A percentile compares a stretch with the other conserved stretches of the same genome.
Evolutionary conservation across 2,797 vertebrate species (phyloP).

Genomic region (Enteromius thamalakanensis): DNA sequence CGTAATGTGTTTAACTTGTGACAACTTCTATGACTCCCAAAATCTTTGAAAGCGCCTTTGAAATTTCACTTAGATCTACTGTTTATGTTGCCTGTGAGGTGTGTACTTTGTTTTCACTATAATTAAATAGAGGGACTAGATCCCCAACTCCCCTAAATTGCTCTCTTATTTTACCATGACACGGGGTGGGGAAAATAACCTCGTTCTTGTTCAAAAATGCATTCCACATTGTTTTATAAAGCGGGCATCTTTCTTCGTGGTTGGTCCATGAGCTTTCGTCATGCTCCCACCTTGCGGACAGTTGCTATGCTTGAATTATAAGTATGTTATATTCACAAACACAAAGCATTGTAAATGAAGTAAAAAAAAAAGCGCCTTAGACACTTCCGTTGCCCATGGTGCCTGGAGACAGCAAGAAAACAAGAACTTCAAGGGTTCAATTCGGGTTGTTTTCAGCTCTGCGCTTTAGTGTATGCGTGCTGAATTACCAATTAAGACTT

Average conservation of each 20-base stretch:
- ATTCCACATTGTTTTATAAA: neutral
- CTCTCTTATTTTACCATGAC: neutral
- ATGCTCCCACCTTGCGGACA: constrained; percentile 61
- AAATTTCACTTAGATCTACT: neutral
- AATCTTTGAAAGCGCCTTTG: neutral
- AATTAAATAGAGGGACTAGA: neutral
- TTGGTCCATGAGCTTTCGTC: constrained; percentile 24
- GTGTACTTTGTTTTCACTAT: neutral
- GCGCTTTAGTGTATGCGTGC: constrained; percentile 42
- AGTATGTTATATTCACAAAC: neutral
- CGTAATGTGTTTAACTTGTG: neutral
- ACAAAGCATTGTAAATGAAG: neutral
- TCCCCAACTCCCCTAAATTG: neutral
- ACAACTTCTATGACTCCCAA: neutral
- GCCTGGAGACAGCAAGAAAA: neutral
- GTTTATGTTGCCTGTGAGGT: neutral
- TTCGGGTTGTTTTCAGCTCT: constrained; percentile 8
- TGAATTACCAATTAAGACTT: constrained; percentile 62
- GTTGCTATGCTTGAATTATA: constrained; percentile 12
- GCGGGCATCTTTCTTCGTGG: neutral
- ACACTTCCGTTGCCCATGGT: neutral
- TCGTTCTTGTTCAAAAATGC: neutral
- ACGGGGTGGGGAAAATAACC: neutral
- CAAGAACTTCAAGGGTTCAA: constrained; percentile 9
- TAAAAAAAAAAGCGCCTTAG: too few relatives aligned